A percentile compares a stretch with the other conserved stretches of the same genome.
phyloP scores from a whole-genome alignment of 2,888 invertebrate genomes.

The Caenorhabditis parvicauda region DNA sequence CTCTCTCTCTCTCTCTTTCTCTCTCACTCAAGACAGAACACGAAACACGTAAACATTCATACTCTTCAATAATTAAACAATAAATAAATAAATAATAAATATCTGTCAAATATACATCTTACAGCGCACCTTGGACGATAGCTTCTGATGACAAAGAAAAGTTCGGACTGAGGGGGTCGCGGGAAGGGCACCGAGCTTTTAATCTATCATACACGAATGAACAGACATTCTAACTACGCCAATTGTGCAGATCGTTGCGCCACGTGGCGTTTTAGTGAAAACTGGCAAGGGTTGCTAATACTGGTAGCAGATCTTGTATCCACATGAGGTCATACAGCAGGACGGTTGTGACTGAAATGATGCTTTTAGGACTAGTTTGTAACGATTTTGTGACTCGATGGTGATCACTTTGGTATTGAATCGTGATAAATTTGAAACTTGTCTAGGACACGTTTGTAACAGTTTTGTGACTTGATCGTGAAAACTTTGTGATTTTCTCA shows the following conservation, averaged over 20 bases:
- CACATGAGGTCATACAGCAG: constrained; percentile 61
- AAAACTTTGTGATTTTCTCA: no score
- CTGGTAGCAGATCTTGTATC: constrained; percentile 60
- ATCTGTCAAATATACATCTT: neutral
- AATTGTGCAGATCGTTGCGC: no score
- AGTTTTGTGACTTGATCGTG: no score
- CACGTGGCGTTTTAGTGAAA: neutral
- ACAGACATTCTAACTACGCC: no score
- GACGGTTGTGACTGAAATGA: constrained; percentile 47
- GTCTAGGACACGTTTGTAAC: no score
- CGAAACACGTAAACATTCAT: neutral
- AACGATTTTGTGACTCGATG: neutral
- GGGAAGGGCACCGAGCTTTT: no score
- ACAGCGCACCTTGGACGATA: neutral
- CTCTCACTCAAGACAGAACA: neutral
- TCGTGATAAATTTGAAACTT: constrained; percentile 12
- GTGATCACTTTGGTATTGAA: constrained; percentile 24
- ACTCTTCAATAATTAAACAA: no score
- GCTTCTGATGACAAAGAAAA: neutral
- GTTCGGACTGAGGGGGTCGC: neutral
- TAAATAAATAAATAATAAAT: neutral
- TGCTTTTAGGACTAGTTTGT: neutral
- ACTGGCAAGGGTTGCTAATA: constrained; percentile 37
- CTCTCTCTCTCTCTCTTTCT: neutral
- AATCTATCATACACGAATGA: no score